phyloP scores from a whole-genome alignment of 1,140 invertebrate species.

The Neodiprion virginianus region DNA sequence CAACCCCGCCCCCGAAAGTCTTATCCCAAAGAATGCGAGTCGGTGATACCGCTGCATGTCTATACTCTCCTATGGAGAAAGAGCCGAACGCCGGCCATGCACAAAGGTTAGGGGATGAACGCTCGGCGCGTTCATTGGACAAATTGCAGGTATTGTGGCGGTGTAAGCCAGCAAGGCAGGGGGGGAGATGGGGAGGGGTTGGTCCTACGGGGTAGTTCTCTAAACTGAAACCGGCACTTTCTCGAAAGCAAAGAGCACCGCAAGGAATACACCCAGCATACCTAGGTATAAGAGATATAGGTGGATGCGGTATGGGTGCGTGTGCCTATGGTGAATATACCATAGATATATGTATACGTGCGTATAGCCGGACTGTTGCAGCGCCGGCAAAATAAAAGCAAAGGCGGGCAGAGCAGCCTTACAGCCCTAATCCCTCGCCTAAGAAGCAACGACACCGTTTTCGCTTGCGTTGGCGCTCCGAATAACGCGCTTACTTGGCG shows the following conservation, averaged over 20 bases:
- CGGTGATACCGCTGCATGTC: no score
- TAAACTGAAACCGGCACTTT: not conserved
- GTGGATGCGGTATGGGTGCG: no score
- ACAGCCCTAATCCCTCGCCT: conserved; percentile 39
- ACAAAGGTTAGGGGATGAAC: no score
- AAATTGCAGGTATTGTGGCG: conserved; percentile 32
- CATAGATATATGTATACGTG: not conserved
- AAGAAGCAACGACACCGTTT: conserved; percentile 47
- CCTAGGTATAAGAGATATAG: no score
- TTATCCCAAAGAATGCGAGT: no score
- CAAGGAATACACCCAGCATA: not conserved
- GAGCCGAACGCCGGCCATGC: no score
- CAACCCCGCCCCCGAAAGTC: no score
- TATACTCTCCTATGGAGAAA: no score
- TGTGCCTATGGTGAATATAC: not conserved
- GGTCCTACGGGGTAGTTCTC: not conserved
- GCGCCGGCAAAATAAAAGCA: not conserved
- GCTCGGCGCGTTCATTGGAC: conserved; percentile 21
- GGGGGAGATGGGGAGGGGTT: no score
- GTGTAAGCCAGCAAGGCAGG: conserved; percentile 4
- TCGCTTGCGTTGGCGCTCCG: conserved; percentile 41
- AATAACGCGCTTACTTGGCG: conserved; percentile 59
- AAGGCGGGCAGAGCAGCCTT: conserved; percentile 29
- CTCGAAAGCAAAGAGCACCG: not conserved
- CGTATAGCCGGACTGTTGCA: not conserved